These are phyloP conservation scores for Sminthurides aquaticus DNA, from an alignment of 2,888 invertebrate species.

Conservation along the genomic window DNA sequence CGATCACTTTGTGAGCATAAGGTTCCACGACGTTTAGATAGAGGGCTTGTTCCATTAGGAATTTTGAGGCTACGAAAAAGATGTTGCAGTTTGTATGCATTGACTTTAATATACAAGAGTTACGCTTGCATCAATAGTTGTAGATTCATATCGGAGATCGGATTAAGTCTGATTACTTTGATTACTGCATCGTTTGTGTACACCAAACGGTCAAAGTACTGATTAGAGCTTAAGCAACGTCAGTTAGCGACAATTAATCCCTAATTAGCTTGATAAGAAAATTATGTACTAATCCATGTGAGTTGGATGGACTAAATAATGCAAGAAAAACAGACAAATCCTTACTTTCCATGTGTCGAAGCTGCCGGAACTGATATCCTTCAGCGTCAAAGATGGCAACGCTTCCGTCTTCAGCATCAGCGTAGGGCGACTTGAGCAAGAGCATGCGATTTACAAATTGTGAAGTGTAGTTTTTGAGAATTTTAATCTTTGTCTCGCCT, in stretches of 20 bases:
- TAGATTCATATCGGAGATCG: too few relatives aligned
- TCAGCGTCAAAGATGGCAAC: conserved; percentile 5
- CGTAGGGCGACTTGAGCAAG: neutral
- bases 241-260: neutral
- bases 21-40: conserved; percentile 1
- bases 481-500: neutral
- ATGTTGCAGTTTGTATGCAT: neutral
- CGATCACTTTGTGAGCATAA: neutral
- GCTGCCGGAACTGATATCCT: neutral
- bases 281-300: too few relatives aligned
- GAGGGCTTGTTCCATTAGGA: neutral
- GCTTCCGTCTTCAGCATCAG: neutral
- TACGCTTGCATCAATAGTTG: too few relatives aligned
- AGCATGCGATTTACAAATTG: conserved; percentile 1
- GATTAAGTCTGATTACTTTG: too few relatives aligned
- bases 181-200: too few relatives aligned
- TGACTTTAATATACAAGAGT: too few relatives aligned
- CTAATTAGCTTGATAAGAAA: too few relatives aligned
- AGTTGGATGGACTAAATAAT: too few relatives aligned
- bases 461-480: neutral
- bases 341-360: neutral
- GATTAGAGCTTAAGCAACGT: too few relatives aligned
- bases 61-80: neutral
- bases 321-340: too few relatives aligned
- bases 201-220: too few relatives aligned